Evolutionary conservation across 2,113 vertebrate species (phyloP), one percentile per base, ranked within the genome.

Genomic region (Rhabdomys dilectus): DNA sequence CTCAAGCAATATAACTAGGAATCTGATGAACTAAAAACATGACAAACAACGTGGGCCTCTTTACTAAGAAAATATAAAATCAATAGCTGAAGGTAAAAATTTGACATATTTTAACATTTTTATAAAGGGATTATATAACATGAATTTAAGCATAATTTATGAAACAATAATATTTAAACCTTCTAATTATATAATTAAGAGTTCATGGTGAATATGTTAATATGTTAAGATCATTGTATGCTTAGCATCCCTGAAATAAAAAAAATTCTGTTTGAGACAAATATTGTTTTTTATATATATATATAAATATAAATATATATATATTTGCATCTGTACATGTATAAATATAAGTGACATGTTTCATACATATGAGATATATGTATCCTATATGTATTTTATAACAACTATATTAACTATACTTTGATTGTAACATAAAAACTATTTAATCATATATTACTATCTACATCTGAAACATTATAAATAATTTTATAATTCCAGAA

Each of bases 101-200:
- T 66, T 11, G 31, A 73, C 62, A 12, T 51, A 85, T 51, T 81
- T 68, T 34, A 75, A 66, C 29, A 21, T 70, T 53, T 82, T 81
- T 80, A 66, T 26, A 56, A 90, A 36, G 45, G 1, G 1, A 89
- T 45, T 60, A 87, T 85, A 42, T 5, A 89, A 60, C 2, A 77
- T 39, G 51, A 53, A 53, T 48, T 92, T 82, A 90, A 92, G 12
- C 22, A 88, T 68, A 93, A 76, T 81, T 92, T 81, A 72, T 56
- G 13, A 53, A 56, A 56, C 13, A 70, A 72, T 68, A 51, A n/a
- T 36, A 51, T 24, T n/a, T 72, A 34, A 36, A 24, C 64, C 3
- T 68, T 70, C 31, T 24, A 22, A 68, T 68, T 68, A 68, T 51
- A 42, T 24, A 36, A 87, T 68, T 68, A 68, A 87, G 64, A 68